Conservation (phyloP, 2,797 vertebrate genomes). For the Ibycter americanus region DNA sequence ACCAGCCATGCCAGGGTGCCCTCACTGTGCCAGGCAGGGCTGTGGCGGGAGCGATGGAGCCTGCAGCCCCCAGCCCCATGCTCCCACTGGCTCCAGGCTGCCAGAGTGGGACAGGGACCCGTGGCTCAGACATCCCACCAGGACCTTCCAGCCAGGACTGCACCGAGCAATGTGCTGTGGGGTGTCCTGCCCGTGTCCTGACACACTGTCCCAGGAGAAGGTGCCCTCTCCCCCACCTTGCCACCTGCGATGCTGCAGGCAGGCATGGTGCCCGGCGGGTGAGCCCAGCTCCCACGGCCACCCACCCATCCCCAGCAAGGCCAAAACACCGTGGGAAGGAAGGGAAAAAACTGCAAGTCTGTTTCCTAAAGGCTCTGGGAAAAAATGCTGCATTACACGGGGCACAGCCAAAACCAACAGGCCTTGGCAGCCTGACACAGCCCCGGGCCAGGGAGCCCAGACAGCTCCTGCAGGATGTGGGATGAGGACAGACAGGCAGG, state of each 20-base stretch:
- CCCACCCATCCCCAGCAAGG: background rate
- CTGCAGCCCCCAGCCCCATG: background rate
- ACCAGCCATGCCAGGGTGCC: rapidly evolving
- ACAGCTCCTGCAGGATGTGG: constrained; percentile 55
- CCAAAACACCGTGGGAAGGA: background rate
- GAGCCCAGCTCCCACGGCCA: background rate
- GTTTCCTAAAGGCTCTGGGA: constrained; percentile 62
- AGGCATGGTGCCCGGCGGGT: background rate
- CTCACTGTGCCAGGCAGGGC: background rate
- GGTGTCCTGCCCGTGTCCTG: background rate
- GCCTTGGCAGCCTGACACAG: constrained; percentile 56
- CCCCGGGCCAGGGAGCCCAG: constrained; percentile 52
- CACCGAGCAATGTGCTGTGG: rapidly evolving
- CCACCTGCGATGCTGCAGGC: background rate
- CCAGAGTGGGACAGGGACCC: rapidly evolving
- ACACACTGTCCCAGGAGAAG: rapidly evolving
- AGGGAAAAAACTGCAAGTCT: constrained; percentile 34
- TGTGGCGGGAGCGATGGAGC: rapidly evolving
- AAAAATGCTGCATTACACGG: constrained; percentile 16
- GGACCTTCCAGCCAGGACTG: background rate
- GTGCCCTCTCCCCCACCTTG: rapidly evolving
- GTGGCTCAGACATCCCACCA: rapidly evolving
- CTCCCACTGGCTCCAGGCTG: rapidly evolving
- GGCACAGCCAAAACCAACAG: constrained; percentile 65
- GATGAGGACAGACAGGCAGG: background rate